Evolutionary conservation across 2,113 vertebrate genomes (phyloP).

Genomic region (Sinocyclocheilus rhinocerous): DNA sequence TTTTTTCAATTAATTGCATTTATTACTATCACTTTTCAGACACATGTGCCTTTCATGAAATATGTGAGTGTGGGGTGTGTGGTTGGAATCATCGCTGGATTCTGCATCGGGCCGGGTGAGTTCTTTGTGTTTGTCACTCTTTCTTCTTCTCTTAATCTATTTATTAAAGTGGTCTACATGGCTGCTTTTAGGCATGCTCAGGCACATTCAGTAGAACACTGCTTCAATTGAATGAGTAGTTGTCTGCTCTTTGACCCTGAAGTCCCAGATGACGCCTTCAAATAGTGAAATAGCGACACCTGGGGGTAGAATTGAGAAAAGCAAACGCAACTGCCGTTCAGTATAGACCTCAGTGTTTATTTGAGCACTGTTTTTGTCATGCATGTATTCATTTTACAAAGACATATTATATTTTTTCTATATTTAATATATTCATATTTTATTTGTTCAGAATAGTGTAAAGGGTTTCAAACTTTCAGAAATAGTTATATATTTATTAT

Average conservation of each 20-base stretch:
- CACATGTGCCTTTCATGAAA: conserved; percentile 78
- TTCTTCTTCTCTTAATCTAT: conserved; percentile 24
- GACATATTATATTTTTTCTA: too few species aligned
- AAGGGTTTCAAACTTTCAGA: not conserved
- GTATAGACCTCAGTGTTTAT: not conserved
- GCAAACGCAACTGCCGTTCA: not conserved
- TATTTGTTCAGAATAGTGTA: not conserved
- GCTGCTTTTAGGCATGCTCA: conserved; percentile 24
- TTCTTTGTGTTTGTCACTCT: not conserved
- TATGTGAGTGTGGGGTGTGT: conserved; percentile 85
- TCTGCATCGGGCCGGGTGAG: conserved; percentile 90
- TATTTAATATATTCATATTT: not conserved
- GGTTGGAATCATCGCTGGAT: conserved; percentile 88
- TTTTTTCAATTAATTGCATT: not conserved
- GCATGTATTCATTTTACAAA: too few species aligned
- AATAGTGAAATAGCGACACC: conserved; percentile 64
- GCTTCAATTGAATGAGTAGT: conserved; percentile 49
- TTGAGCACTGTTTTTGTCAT: not conserved
- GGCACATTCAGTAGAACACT: conserved; percentile 31
- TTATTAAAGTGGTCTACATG: not conserved
- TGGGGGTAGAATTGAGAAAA: conserved; percentile 50
- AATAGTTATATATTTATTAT: too few species aligned
- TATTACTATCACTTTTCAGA: conserved; percentile 62
- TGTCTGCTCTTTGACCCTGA: conserved; percentile 42
- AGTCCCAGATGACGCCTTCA: conserved; percentile 46